Conservation (phyloP, 2,888 invertebrate genomes). For the Drosophila seclusa region DNA sequence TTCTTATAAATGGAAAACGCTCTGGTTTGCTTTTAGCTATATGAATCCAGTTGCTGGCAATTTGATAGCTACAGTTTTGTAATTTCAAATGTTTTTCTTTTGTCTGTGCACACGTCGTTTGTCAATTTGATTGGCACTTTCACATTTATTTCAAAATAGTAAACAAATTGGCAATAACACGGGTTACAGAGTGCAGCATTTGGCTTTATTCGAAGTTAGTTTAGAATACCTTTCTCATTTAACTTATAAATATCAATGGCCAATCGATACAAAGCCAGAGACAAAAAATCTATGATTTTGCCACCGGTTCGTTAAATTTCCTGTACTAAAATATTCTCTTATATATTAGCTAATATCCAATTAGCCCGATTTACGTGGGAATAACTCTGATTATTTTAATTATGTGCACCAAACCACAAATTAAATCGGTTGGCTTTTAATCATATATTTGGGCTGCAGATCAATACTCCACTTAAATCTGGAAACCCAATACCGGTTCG, state of each 20-base stretch:
- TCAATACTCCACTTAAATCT: not conserved
- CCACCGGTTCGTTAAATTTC: not conserved
- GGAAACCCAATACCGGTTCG: not conserved
- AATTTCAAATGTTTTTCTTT: conserved; percentile 37
- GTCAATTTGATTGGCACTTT: conserved; percentile 36
- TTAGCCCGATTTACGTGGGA: not conserved
- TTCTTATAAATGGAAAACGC: conserved; percentile 46
- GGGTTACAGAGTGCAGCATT: not conserved
- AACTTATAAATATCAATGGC: not conserved
- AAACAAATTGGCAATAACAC: not conserved
- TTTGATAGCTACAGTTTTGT: not conserved
- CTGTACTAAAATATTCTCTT: not conserved
- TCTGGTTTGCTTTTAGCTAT: conserved; percentile 56
- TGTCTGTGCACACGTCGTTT: conserved; percentile 22
- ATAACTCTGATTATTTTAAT: not conserved
- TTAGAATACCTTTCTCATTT: not conserved
- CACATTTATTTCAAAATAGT: conserved; percentile 21
- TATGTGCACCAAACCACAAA: not conserved
- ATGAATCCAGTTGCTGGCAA: not conserved
- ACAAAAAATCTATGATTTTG: not conserved
- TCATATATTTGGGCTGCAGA: not conserved
- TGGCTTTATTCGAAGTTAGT: not conserved
- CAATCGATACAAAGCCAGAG: not conserved
- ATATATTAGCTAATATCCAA: not conserved
- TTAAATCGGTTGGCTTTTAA: not conserved